Evolutionary conservation across 2,113 vertebrate species (phyloP).

Genomic region (Rhabdomys dilectus): DNA sequence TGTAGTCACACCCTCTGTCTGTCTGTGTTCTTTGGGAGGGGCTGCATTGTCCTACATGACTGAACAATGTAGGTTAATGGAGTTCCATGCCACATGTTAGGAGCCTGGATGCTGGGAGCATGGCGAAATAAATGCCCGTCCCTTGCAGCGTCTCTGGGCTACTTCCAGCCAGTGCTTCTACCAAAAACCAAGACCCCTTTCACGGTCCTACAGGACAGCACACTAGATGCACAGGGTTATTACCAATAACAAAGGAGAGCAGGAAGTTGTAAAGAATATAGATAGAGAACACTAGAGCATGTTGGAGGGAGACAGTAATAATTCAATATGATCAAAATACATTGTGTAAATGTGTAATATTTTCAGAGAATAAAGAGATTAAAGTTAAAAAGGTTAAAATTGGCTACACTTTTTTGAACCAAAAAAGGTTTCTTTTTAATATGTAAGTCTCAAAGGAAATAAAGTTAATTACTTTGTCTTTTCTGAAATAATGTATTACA

Average conservation of each 20-base stretch:
- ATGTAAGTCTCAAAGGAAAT: neutral
- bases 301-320: neutral
- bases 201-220: no score
- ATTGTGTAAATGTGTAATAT: neutral
- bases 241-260: neutral
- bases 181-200: no score
- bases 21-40: no score
- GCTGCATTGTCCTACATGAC: no score
- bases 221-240: neutral
- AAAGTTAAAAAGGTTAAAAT: neutral
- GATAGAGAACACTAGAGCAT: neutral
- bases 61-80: no score
- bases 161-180: no score
- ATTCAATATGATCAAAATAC: neutral
- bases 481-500: neutral
- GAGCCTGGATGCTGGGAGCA: no score
- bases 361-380: neutral
- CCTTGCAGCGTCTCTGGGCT: no score
- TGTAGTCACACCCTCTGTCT: no score
- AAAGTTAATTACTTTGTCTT: constrained; percentile 54
- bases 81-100: no score
- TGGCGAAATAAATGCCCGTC: no score
- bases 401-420: neutral
- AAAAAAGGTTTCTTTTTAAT: neutral
- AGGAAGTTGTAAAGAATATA: neutral